Conservation (phyloP, 2,888 invertebrate species). For the Drosophila ezoana region DNA sequence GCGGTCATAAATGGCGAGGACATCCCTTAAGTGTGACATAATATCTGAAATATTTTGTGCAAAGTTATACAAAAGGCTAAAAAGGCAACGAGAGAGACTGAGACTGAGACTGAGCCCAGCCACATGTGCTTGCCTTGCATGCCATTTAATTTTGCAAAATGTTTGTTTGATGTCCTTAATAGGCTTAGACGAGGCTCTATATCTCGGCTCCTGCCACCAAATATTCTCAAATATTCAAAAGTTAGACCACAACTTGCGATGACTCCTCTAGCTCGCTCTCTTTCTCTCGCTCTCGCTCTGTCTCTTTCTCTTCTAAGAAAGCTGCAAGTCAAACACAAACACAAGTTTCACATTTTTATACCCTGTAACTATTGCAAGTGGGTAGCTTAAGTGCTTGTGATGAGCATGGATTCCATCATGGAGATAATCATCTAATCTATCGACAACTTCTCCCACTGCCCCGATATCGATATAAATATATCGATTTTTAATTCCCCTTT, state of each 20-base stretch:
- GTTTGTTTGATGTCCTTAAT: conserved; percentile 81
- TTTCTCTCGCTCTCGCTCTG: conserved; percentile 14
- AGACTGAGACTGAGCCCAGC: conserved; percentile 2
- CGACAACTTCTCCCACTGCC: background rate
- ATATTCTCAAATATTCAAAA: conserved; percentile 75
- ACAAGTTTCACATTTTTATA: conserved; percentile 57
- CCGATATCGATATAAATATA: background rate
- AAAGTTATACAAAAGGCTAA: conserved; percentile 72
- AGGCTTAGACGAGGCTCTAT: conserved; percentile 67
- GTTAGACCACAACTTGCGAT: conserved; percentile 30
- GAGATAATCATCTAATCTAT: background rate
- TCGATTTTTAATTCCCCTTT: background rate
- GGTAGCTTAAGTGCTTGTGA: too few species aligned
- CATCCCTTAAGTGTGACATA: conserved; percentile 81
- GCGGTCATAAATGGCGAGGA: conserved; percentile 74
- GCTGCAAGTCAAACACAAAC: conserved; percentile 73
- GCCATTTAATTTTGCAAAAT: conserved; percentile 81
- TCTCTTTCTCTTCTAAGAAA: conserved; percentile 44
- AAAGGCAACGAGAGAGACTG: conserved; percentile 5
- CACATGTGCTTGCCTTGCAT: conserved; percentile 80
- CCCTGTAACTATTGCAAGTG: background rate
- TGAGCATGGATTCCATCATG: too few species aligned
- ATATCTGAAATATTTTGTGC: conserved; percentile 78
- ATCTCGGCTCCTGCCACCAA: conserved; percentile 25
- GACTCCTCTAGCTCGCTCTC: conserved; percentile 9